phyloP scores from a whole-genome alignment of 2,888 invertebrate species.

The Andrena marginata region DNA sequence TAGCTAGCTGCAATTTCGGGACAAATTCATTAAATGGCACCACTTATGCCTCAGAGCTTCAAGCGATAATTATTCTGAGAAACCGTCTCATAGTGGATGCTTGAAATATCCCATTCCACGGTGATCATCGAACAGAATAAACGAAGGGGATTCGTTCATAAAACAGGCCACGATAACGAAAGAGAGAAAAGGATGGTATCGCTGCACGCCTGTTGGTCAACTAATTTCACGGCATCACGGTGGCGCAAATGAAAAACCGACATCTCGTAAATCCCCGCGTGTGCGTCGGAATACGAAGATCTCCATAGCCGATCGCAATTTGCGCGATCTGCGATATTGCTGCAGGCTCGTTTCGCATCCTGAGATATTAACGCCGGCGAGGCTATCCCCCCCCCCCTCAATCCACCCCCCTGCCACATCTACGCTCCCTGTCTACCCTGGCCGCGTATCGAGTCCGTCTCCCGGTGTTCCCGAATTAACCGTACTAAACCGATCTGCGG shows the following conservation, averaged over 20 bases:
- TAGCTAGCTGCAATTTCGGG: too few species aligned
- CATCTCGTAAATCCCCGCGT: conserved; percentile 51
- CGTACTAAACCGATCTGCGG: conserved; percentile 54
- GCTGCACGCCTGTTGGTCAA: conserved; percentile 41
- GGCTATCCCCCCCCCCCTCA: conserved; percentile 20
- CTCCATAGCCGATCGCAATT: conserved; percentile 72
- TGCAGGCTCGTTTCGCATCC: conserved; percentile 65
- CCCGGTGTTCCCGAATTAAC: conserved; percentile 61
- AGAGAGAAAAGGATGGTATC: not conserved
- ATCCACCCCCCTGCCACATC: conserved; percentile 17
- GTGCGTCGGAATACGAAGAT: conserved; percentile 57
- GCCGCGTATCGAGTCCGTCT: conserved; percentile 42
- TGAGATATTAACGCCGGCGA: conserved; percentile 70
- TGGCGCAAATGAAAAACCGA: conserved; percentile 57
- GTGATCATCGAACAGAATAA: not conserved
- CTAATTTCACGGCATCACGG: conserved; percentile 45
- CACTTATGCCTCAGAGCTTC: too few species aligned
- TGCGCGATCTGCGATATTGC: conserved; percentile 72
- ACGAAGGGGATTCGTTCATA: not conserved
- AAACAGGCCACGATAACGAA: not conserved
- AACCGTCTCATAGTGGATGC: not conserved
- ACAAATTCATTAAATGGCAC: too few species aligned
- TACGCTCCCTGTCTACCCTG: conserved; percentile 27
- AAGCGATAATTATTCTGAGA: too few species aligned
- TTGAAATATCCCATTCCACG: too few species aligned